These are phyloP conservation scores for Pongo pygmaeus DNA, from an alignment of 2,113 vertebrate species.

Conservation along the genomic window DNA sequence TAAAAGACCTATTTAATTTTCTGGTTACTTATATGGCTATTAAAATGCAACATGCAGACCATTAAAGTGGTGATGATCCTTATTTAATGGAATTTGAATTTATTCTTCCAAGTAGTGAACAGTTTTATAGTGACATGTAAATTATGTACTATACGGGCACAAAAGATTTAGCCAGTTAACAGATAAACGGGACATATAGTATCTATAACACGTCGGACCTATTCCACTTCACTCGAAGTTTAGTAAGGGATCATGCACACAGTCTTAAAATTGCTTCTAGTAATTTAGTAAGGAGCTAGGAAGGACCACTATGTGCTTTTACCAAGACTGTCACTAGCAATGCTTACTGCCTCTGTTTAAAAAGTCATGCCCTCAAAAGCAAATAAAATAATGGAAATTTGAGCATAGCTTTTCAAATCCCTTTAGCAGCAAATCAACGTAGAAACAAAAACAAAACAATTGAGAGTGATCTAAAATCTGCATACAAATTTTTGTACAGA, in stretches of 20 bases:
- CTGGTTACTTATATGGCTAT: conserved; percentile 73
- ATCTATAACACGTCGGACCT: not conserved
- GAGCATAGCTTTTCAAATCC: not conserved
- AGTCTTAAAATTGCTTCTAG: not conserved
- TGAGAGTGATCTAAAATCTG: not conserved
- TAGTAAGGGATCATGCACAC: not conserved
- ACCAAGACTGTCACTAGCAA: not conserved
- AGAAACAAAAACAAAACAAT: not conserved
- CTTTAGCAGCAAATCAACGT: not conserved
- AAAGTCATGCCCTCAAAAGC: not conserved
- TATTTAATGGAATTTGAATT: conserved; percentile 75
- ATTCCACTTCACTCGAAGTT: not conserved
- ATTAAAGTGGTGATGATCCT: conserved; percentile 70
- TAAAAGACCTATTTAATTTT: conserved; percentile 73
- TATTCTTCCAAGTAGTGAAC: conserved; percentile 67
- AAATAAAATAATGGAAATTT: not conserved
- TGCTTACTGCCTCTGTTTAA: not conserved
- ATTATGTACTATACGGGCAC: conserved; percentile 56
- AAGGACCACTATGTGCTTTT: not conserved
- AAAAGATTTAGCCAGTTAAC: conserved; percentile 59
- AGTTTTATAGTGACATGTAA: conserved; percentile 72
- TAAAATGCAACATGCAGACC: conserved; percentile 67
- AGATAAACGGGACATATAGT: conserved; percentile 5
- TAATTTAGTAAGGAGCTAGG: not conserved
- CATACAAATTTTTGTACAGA: not conserved